Percentiles rank a stretch among this genome's conserved stretches.
Conservation (phyloP, 1,140 invertebrate species). For the Drosophila sucinea region DNA sequence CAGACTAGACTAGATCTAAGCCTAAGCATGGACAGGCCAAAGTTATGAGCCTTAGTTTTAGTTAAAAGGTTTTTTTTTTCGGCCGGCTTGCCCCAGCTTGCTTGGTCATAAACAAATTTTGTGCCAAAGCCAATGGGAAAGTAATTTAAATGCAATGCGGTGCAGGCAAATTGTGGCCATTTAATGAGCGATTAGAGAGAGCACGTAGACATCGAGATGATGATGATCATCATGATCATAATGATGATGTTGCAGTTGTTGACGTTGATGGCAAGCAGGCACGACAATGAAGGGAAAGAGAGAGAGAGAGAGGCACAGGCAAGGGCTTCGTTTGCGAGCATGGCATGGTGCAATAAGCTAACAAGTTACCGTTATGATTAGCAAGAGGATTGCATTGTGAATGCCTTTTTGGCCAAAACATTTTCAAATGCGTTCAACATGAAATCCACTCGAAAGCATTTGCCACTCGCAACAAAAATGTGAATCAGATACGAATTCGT, state of each 20-base stretch:
- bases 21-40: slow-evolving; percentile 19
- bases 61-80: slow-evolving; percentile 65
- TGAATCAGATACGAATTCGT: neutral
- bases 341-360: slow-evolving; percentile 4
- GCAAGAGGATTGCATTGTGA: slow-evolving; percentile 18
- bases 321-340: slow-evolving; percentile 3
- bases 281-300: slow-evolving; percentile 29
- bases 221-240: slow-evolving; percentile 13
- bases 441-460: neutral
- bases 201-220: slow-evolving; percentile 24
- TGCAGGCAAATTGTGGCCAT: slow-evolving; percentile 71
- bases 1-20: neutral
- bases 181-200: slow-evolving; percentile 77
- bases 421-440: slow-evolving; percentile 2
- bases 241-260: slow-evolving; percentile 34
- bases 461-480: neutral
- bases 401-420: too few relatives aligned
- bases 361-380: slow-evolving; percentile 45
- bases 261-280: slow-evolving; percentile 44
- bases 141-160: slow-evolving; percentile 75
- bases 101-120: slow-evolving; percentile 74
- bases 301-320: neutral
- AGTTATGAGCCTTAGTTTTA: slow-evolving; percentile 79
- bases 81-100: slow-evolving; percentile 3
- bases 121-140: slow-evolving; percentile 64